These are phyloP conservation scores for Odontesthes bonariensis DNA, from an alignment of 2,113 vertebrate genomes.

Conservation along the genomic window DNA sequence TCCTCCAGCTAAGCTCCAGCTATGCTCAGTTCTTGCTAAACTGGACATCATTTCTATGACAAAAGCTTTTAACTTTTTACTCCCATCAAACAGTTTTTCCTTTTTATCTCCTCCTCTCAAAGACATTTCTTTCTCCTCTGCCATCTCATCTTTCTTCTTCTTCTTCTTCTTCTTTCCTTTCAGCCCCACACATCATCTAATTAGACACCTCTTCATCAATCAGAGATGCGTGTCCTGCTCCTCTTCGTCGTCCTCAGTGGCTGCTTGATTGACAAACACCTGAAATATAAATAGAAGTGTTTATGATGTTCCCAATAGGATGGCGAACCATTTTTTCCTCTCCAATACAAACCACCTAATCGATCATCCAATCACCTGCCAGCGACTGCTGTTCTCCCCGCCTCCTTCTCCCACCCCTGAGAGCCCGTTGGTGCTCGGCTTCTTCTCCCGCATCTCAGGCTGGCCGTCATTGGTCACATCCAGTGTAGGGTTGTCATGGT, in stretches of 20 bases:
- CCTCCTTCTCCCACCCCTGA: constrained; percentile 79
- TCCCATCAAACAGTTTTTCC: too few species aligned
- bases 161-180: background rate
- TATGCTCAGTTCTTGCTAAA: constrained; percentile 5
- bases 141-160: background rate
- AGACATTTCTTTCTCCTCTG: constrained; percentile 1
- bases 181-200: constrained; percentile 2
- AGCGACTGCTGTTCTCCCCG: constrained; percentile 75
- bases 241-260: constrained; percentile 89
- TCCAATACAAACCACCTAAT: background rate
- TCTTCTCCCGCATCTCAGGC: constrained; percentile 94
- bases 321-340: background rate
- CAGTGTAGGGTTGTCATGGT: constrained; percentile 97
- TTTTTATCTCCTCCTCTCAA: background rate
- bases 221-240: constrained; percentile 98
- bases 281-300: constrained; percentile 52
- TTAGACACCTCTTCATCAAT: constrained; percentile 45
- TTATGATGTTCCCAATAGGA: too few species aligned
- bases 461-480: constrained; percentile 95
- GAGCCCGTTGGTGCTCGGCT: constrained; percentile 90
- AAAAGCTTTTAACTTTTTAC: too few species aligned
- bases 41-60: constrained; percentile 21
- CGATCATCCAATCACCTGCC: constrained; percentile 83
- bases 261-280: constrained; percentile 90
- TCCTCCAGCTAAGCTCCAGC: constrained; percentile 15